Base-by-base conservation (phyloP, 2,113 vertebrate species). In the Gambusia affinis region DNA sequence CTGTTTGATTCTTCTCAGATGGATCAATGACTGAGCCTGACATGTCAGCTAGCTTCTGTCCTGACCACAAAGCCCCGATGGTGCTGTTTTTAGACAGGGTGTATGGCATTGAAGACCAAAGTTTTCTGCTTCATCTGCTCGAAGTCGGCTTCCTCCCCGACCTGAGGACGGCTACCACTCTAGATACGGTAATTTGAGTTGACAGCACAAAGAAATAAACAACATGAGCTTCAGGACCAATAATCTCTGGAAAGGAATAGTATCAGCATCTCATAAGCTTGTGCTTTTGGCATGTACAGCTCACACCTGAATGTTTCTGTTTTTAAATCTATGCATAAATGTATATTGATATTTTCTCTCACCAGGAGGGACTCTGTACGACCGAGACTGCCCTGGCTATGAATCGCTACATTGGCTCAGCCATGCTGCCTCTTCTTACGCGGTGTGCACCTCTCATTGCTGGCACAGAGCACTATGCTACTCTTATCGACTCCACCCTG, bases 1-100 rank as follows among this genome's bases (percentile, higher is more conserved):
- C 7, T 77, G 17, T 73, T 79, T 8, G 24, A 68, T 2, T 72
- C 72, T 81, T 91, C 82, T 72, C 92, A 99, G 98, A 99, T 77
- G 96, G 96, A 37, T 95, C 96, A 2, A 92, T 99, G 76, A 96
- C 92, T 0, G 97, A 99, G 87, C 98, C 97, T 0, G 95, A 98
- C 80, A 96, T 99, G 98, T 96, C 97, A 1, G 98, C 97, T 84
- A 95, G 76, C 85, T 99, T 99, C 94, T 98, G 97, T 81, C 98
- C 98, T 28, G 98, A 99, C 83, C 98, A 99, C 93, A 99, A 99
- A 89, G 96, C 97, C 64, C 96, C 98, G 67, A 99, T 99, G 97
- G 98, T 99, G 85, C 95, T 99, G 72, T 99, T 99, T 88, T 89
- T 99, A 93, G 98, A 99, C 86, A 94, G 98, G 44, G 98, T 99